phyloP scores from a whole-genome alignment of 2,797 vertebrate genomes.

The Botia kubotai region DNA sequence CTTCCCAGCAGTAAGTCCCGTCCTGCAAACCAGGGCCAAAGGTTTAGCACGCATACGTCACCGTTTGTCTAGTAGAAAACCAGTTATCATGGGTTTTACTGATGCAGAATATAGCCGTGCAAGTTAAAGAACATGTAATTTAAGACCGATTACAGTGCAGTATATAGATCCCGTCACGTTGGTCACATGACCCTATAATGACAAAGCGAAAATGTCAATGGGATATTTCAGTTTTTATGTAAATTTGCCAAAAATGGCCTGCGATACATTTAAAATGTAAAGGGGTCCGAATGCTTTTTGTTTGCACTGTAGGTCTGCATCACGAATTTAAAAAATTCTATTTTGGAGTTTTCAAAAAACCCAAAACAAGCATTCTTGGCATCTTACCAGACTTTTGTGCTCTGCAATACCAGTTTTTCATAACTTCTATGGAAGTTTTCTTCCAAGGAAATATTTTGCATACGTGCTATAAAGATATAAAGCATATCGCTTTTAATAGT shows the following conservation, averaged over 20 bases:
- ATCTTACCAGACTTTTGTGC: neutral
- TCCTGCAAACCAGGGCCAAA: constrained; percentile 21
- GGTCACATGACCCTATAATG: neutral
- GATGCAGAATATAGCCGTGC: constrained; percentile 1
- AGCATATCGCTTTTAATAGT: neutral
- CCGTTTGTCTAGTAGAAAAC: neutral
- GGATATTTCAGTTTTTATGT: neutral
- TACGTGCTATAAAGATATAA: neutral
- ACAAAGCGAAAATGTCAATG: neutral
- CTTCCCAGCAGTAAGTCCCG: constrained; percentile 33
- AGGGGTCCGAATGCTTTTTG: too few relatives aligned
- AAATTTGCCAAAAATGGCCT: too few relatives aligned
- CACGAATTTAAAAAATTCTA: neutral
- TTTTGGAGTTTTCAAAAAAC: neutral
- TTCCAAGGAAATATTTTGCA: neutral
- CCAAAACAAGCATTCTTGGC: neutral
- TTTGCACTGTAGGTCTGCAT: neutral
- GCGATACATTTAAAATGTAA: too few relatives aligned
- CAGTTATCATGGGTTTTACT: neutral
- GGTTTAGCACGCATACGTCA: constrained; percentile 1
- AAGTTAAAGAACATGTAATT: neutral
- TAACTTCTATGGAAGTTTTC: too few relatives aligned
- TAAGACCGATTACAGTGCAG: neutral
- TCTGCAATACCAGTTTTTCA: constrained; percentile 5
- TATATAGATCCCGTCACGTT: neutral